Evolutionary conservation across 2,888 invertebrate species (phyloP).

Genomic region (Acleris emargana): DNA sequence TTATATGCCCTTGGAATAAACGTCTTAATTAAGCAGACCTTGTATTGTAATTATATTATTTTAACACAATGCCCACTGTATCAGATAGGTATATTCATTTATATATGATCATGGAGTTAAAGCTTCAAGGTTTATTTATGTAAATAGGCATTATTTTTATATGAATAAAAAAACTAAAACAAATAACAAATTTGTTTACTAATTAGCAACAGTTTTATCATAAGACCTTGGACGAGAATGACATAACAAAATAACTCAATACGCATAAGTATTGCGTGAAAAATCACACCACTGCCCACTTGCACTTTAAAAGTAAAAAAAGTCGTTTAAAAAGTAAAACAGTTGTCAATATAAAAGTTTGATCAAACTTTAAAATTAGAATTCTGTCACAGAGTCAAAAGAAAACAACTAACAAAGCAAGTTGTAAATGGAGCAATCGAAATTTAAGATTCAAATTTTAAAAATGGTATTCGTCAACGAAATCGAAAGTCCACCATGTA

Average conservation of each 20-base stretch:
- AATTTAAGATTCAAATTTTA: slow-evolving; percentile 1
- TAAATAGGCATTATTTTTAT: no score
- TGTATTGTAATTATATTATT: neutral
- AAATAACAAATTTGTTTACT: no score
- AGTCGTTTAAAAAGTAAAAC: no score
- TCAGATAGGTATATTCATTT: neutral
- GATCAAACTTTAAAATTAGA: neutral
- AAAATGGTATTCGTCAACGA: slow-evolving; percentile 9
- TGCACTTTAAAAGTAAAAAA: no score
- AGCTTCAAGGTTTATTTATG: neutral
- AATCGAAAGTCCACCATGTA: slow-evolving; percentile 34
- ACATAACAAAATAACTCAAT: no score
- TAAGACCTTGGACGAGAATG: no score
- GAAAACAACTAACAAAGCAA: no score
- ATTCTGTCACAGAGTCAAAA: neutral
- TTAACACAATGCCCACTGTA: neutral
- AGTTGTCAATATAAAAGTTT: no score
- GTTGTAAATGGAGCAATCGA: neutral
- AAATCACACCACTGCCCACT: no score
- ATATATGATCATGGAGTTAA: neutral
- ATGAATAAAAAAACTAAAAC: no score
- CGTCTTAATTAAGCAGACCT: neutral
- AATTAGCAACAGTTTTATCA: no score
- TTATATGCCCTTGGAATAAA: neutral
- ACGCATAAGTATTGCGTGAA: no score